Evolutionary conservation across 2,113 vertebrate species (phyloP).

Genomic region (Polypterus senegalus): DNA sequence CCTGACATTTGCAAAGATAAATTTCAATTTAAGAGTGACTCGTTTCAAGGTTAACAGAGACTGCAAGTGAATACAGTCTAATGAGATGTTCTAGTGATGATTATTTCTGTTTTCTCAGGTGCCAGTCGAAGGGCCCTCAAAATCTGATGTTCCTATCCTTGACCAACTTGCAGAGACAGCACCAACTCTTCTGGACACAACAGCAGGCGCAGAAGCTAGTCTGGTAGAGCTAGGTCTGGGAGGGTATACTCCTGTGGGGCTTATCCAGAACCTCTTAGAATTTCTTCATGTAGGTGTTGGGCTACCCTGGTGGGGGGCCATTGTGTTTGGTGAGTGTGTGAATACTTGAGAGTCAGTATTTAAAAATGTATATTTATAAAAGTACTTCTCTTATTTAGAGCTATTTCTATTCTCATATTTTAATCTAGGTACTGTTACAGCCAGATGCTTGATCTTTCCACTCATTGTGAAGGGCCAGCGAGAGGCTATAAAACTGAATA

Average conservation of each 20-base stretch:
- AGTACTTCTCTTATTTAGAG: not conserved
- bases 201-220: slow-evolving; percentile 41
- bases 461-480: slow-evolving; percentile 73
- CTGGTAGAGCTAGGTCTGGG: slow-evolving; percentile 63
- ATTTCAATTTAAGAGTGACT: too few relatives aligned
- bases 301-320: slow-evolving; percentile 83
- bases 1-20: too few relatives aligned
- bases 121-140: too few relatives aligned
- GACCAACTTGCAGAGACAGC: slow-evolving; percentile 37
- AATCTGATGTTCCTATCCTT: slow-evolving; percentile 6
- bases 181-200: slow-evolving; percentile 39
- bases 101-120: too few relatives aligned
- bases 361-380: not conserved
- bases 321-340: slow-evolving; percentile 54
- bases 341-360: not conserved
- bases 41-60: too few relatives aligned
- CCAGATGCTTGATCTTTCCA: slow-evolving; percentile 63
- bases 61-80: too few relatives aligned
- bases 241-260: slow-evolving; percentile 59
- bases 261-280: slow-evolving; percentile 69
- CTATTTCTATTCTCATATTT: not conserved
- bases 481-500: slow-evolving; percentile 74
- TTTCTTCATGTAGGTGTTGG: slow-evolving; percentile 60
- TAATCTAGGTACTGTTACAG: slow-evolving; percentile 57
- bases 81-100: too few relatives aligned